A percentile compares a stretch with the other conserved stretches of the same genome.
Evolutionary conservation across 1,140 invertebrate genomes (phyloP).

Genomic region (Drosophila baimaii): DNA sequence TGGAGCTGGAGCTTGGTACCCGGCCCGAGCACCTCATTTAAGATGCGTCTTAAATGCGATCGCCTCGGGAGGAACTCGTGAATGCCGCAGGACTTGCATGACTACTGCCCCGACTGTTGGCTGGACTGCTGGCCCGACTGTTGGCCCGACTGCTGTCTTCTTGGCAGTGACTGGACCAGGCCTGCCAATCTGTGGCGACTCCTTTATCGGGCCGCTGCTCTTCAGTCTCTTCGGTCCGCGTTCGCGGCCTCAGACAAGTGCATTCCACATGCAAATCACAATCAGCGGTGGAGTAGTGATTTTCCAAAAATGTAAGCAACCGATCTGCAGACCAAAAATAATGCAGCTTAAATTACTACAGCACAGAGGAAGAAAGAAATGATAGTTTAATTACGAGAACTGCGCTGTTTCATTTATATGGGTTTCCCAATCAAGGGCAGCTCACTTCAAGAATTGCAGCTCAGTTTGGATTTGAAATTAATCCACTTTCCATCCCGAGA

Average conservation of each 20-base stretch:
- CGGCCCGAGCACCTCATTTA: conserved; percentile 78
- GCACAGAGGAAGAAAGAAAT: neutral
- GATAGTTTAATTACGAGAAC: neutral
- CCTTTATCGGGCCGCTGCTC: conserved; percentile 37
- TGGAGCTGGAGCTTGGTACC: conserved; percentile 30
- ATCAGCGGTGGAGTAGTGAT: conserved; percentile 28
- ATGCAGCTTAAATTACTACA: conserved; percentile 10
- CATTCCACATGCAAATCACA: conserved; percentile 54
- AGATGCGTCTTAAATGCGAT: conserved; percentile 77
- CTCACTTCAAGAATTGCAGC: neutral
- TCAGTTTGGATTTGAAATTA: too few species aligned
- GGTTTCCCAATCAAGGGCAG: neutral
- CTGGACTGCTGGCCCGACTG: neutral
- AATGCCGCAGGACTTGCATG: conserved; percentile 79
- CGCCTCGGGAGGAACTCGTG: conserved; percentile 76
- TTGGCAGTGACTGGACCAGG: conserved; percentile 17
- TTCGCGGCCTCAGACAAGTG: conserved; percentile 45
- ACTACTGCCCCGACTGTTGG: conserved; percentile 65
- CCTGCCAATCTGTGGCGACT: conserved; percentile 47
- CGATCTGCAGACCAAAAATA: conserved; percentile 23
- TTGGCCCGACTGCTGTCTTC: conserved; percentile 13
- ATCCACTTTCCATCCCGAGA: too few species aligned
- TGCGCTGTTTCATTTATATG: neutral
- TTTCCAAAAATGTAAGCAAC: conserved; percentile 24
- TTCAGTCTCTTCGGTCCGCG: conserved; percentile 2